These are phyloP conservation scores for Acarapis woodi DNA, from an alignment of 1,140 invertebrate species.

Conservation along the genomic window DNA sequence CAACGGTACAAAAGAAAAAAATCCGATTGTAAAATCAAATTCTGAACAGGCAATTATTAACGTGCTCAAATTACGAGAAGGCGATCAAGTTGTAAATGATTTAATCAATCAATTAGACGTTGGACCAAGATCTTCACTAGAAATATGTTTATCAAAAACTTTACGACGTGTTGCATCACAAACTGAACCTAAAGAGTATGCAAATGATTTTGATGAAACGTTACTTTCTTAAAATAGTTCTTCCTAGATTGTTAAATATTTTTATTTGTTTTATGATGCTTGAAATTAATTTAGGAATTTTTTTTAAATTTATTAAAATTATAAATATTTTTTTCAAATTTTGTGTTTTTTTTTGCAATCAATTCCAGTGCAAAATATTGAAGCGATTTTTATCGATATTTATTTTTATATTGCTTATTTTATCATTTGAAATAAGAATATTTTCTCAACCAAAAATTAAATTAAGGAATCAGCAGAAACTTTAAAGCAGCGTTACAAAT, in stretches of 20 bases:
- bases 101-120: constrained; percentile 43
- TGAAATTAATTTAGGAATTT: no score
- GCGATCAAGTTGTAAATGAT: constrained; percentile 33
- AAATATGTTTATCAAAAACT: constrained; percentile 57
- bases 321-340: no score
- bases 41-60: constrained; percentile 66
- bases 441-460: no score
- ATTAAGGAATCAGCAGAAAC: no score
- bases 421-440: no score
- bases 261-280: background rate
- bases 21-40: constrained; percentile 68
- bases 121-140: constrained; percentile 55
- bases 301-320: no score
- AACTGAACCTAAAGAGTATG: constrained; percentile 43
- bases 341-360: no score
- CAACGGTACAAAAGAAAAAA: constrained; percentile 92
- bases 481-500: no score
- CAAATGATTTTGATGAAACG: constrained; percentile 73
- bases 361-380: no score
- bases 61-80: constrained; percentile 39
- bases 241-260: background rate
- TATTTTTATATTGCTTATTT: no score
- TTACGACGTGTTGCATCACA: constrained; percentile 36
- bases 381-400: no score
- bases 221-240: constrained; percentile 25